These are phyloP conservation scores for Tolypeutes matacus DNA, from an alignment of 2,797 vertebrate genomes.

Conservation along the genomic window DNA sequence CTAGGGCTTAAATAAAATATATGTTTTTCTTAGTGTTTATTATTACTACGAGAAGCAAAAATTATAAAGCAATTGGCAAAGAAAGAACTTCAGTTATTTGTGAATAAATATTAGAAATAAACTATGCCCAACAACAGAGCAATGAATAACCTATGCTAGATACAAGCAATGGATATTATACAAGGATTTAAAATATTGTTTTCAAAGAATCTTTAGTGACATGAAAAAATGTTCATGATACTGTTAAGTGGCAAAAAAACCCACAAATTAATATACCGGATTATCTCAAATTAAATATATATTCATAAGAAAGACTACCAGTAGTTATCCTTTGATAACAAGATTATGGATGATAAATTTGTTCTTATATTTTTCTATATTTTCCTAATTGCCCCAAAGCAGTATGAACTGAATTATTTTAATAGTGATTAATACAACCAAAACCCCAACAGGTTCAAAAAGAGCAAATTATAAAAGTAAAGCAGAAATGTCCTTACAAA, in stretches of 20 bases:
- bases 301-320: background rate
- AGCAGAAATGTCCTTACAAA: conserved; percentile 39
- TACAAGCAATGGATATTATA: background rate
- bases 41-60: conserved; percentile 48
- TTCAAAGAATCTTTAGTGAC: background rate
- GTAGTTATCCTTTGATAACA: conserved; percentile 9
- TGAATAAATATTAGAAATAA: conserved; percentile 44
- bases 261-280: conserved; percentile 37
- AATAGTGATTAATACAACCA: conserved; percentile 34
- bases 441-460: conserved; percentile 59
- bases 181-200: background rate
- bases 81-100: conserved; percentile 29
- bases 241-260: background rate
- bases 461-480: conserved; percentile 50
- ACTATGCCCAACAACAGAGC: background rate
- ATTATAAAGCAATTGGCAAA: conserved; percentile 27
- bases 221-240: conserved; percentile 24
- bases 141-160: background rate
- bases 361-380: background rate
- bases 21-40: background rate
- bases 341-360: background rate
- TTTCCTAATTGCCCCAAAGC: conserved; percentile 60
- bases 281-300: conserved; percentile 8
- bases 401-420: conserved; percentile 44
- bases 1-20: conserved; percentile 33